These are phyloP conservation scores for Crioceris asparagi DNA, from an alignment of 2,888 invertebrate species.

Conservation along the genomic window DNA sequence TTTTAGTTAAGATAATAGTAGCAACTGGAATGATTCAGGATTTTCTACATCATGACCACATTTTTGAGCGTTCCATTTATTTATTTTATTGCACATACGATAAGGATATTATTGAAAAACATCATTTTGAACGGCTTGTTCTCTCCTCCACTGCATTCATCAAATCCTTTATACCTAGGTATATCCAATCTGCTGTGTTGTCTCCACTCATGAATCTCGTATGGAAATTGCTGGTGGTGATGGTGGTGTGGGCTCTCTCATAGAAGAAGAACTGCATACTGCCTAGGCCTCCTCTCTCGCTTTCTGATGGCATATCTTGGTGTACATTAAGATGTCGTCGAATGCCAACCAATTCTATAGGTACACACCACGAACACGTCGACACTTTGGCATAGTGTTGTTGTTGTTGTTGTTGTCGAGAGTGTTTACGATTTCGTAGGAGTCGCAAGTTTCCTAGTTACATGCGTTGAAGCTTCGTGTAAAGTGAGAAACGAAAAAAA, in stretches of 20 bases:
- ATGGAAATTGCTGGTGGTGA: conserved; percentile 25
- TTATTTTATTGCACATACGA: too few species aligned
- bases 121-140: too few species aligned
- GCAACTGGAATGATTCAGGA: too few species aligned
- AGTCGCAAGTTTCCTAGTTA: conserved; percentile 15
- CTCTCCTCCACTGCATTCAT: too few species aligned
- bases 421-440: conserved; percentile 16
- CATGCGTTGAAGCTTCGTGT: conserved; percentile 9
- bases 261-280: conserved; percentile 14
- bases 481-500: too few species aligned
- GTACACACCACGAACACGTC: conserved; percentile 8
- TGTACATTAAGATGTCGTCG: conserved; percentile 18
- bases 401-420: conserved; percentile 1
- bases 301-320: conserved; percentile 22
- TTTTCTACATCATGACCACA: too few species aligned
- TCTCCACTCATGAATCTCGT: conserved; percentile 25
- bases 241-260: conserved; percentile 26
- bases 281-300: conserved; percentile 14
- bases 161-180: too few species aligned
- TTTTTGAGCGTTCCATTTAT: too few species aligned
- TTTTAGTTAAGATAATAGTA: too few species aligned
- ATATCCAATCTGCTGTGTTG: too few species aligned
- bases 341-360: conserved; percentile 9
- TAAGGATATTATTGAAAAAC: too few species aligned
- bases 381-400: too few species aligned